Conservation (phyloP, 2,797 vertebrate species). For the Oceanodroma leucorhoa region DNA sequence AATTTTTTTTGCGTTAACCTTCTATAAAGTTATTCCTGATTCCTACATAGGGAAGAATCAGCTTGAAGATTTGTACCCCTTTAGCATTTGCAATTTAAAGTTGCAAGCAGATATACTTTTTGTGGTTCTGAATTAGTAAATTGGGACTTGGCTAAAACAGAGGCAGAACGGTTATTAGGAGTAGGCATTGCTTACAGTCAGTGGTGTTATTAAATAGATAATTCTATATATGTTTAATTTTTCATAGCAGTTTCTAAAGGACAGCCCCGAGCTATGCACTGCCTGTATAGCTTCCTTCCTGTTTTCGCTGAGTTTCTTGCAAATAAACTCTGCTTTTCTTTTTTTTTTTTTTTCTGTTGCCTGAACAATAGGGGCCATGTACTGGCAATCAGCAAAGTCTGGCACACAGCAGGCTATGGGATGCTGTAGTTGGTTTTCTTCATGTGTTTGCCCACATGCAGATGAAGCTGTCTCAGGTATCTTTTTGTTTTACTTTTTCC, state of each 20-base stretch:
- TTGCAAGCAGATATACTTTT: not conserved
- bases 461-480: slow-evolving; percentile 96
- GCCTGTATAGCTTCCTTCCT: not conserved
- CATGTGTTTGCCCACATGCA: slow-evolving; percentile 98
- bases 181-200: not conserved
- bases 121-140: not conserved
- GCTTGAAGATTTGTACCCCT: not conserved
- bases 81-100: not conserved
- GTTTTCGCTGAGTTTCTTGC: not conserved
- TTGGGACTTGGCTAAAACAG: not conserved
- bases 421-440: slow-evolving; percentile 94
- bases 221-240: not conserved
- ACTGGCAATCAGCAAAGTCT: slow-evolving; percentile 96
- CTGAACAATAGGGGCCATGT: slow-evolving; percentile 84
- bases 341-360: not conserved
- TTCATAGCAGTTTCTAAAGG: not conserved
- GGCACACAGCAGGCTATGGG: slow-evolving; percentile 94
- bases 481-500: not conserved
- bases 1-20: not conserved
- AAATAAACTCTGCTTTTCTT: not conserved
- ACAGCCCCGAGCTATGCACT: not conserved
- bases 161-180: not conserved
- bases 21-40: not conserved
- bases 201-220: not conserved
- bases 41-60: not conserved